These are phyloP conservation scores for Rhyacichthys aspro DNA, from an alignment of 2,797 vertebrate genomes.

Conservation along the genomic window DNA sequence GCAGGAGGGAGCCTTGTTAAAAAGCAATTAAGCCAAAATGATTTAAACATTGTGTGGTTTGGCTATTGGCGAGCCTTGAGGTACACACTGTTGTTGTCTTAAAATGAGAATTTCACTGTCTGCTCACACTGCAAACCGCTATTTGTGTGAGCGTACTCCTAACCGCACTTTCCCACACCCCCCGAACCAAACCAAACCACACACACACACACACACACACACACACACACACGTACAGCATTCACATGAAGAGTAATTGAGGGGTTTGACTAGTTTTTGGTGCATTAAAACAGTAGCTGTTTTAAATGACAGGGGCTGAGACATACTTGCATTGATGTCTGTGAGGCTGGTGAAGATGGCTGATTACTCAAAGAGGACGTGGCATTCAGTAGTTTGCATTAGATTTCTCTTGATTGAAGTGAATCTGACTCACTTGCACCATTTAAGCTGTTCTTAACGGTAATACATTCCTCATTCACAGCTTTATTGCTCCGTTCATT, in stretches of 20 bases:
- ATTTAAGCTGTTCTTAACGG: constrained; percentile 60
- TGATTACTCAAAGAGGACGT: constrained; percentile 77
- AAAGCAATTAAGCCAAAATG: constrained; percentile 84
- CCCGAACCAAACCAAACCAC: constrained; percentile 78
- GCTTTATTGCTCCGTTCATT: constrained; percentile 50
- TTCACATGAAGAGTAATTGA: constrained; percentile 79
- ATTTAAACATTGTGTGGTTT: constrained; percentile 81
- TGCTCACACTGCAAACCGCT: constrained; percentile 82
- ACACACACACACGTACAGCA: constrained; percentile 46
- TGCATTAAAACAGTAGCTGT: constrained; percentile 79
- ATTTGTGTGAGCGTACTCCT: constrained; percentile 78
- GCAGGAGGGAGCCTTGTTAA: constrained; percentile 82
- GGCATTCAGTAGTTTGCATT: constrained; percentile 70
- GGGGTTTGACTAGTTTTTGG: constrained; percentile 79
- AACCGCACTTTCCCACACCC: constrained; percentile 81
- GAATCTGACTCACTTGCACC: constrained; percentile 59
- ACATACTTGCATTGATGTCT: constrained; percentile 78
- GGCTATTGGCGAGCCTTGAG: constrained; percentile 71
- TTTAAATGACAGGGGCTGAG: constrained; percentile 78
- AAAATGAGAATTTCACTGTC: constrained; percentile 82
- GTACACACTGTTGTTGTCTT: constrained; percentile 80
- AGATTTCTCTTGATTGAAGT: constrained; percentile 59
- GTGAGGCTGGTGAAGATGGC: constrained; percentile 74
- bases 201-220: constrained; percentile 35
- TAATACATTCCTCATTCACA: constrained; percentile 60